Conservation (phyloP, 1,140 invertebrate species). For the Dreissena rostriformis region DNA sequence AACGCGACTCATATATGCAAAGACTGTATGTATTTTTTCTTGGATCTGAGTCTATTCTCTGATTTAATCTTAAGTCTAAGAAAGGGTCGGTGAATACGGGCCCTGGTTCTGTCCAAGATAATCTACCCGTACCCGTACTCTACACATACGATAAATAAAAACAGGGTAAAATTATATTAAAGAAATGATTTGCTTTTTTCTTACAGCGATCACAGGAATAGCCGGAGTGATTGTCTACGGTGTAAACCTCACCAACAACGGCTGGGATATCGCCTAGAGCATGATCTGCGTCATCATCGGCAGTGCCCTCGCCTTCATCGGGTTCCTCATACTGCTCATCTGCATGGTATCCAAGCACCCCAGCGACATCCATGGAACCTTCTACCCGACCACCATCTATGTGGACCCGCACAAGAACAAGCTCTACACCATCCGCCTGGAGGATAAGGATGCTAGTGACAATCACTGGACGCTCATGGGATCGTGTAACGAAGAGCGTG, state of each 20-base stretch:
- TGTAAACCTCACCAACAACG: constrained; percentile 59
- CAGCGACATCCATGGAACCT: constrained; percentile 51
- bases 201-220: constrained; percentile 67
- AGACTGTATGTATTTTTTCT: too few relatives aligned
- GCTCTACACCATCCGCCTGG: constrained; percentile 58
- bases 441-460: constrained; percentile 17
- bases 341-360: constrained; percentile 65
- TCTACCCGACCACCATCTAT: constrained; percentile 61
- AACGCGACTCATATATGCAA: too few relatives aligned
- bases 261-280: constrained; percentile 68
- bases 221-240: constrained; percentile 69
- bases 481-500: neutral
- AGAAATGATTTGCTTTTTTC: neutral
- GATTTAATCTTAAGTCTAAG: too few relatives aligned
- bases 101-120: too few relatives aligned
- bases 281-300: constrained; percentile 70
- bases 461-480: neutral
- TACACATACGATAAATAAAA: too few relatives aligned
- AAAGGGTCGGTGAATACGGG: too few relatives aligned
- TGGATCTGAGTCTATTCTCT: too few relatives aligned
- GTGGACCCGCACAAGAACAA: constrained; percentile 65
- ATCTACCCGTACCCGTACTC: too few relatives aligned
- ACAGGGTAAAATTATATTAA: too few relatives aligned
- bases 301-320: constrained; percentile 63
- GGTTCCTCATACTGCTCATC: constrained; percentile 71